A percentile compares a stretch with the other conserved stretches of the same genome.
Conservation (phyloP, 1,140 invertebrate species). For the Drosophila trapezifrons region DNA sequence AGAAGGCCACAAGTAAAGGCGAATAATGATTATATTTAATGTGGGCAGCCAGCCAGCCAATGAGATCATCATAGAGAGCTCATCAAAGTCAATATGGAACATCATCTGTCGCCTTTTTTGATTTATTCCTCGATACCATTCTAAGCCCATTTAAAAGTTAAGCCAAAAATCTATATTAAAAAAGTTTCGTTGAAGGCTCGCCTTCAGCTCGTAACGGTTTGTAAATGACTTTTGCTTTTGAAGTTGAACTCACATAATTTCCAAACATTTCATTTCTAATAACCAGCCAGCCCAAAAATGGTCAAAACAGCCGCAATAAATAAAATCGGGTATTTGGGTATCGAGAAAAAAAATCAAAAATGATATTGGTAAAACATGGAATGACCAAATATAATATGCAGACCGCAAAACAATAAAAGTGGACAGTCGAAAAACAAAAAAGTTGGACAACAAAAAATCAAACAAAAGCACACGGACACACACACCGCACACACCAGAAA, state of each 20-base stretch:
- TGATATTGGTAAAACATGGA: constrained; percentile 73
- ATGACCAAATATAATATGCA: constrained; percentile 78
- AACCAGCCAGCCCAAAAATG: constrained; percentile 60
- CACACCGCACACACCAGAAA: constrained; percentile 37
- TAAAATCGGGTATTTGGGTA: constrained; percentile 64
- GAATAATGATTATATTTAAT: constrained; percentile 18
- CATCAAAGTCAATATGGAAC: constrained; percentile 26
- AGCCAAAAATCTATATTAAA: constrained; percentile 42
- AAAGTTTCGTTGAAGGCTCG: constrained; percentile 38
- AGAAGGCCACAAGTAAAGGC: constrained; percentile 2
- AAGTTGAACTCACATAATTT: constrained; percentile 73
- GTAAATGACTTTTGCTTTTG: constrained; percentile 48
- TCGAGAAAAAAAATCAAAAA: constrained; percentile 65
- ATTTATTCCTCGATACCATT: constrained; percentile 18
- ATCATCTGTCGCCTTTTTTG: constrained; percentile 3
- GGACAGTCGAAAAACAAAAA: constrained; percentile 49
- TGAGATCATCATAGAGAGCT: constrained; percentile 35
- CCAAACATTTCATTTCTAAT: constrained; percentile 58
- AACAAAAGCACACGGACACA: constrained; percentile 16
- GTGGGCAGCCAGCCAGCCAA: neutral
- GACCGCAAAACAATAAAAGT: constrained; percentile 77
- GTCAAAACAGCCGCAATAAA: constrained; percentile 64
- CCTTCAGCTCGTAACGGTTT: constrained; percentile 46
- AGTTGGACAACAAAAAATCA: constrained; percentile 27
- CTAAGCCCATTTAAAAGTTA: constrained; percentile 9